Evolutionary conservation across 2,797 vertebrate genomes (phyloP).

Genomic region (Silurus lanzhouensis): DNA sequence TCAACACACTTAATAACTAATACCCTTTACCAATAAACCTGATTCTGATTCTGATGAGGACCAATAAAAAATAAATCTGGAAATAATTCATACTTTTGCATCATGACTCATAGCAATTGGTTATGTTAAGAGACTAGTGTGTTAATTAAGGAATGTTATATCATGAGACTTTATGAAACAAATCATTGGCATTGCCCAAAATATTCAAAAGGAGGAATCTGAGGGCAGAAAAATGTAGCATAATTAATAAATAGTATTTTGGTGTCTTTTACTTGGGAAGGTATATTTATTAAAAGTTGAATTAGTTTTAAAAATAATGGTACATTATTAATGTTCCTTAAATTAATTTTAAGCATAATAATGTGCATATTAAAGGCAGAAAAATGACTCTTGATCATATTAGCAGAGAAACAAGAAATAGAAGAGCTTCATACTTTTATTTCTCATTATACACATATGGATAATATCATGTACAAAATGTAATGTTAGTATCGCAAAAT

Average conservation of each 20-base stretch:
- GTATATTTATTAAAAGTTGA: not conserved
- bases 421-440: not conserved
- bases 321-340: not conserved
- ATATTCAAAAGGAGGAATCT: not conserved
- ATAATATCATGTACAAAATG: not conserved
- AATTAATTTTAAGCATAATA: not conserved
- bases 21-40: no score
- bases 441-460: not conserved
- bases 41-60: no score
- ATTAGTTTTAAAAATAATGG: no score
- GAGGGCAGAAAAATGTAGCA: not conserved
- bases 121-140: not conserved
- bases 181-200: not conserved
- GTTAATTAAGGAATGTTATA: not conserved
- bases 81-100: not conserved
- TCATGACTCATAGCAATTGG: not conserved
- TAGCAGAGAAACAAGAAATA: not conserved
- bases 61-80: not conserved
- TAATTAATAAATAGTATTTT: not conserved
- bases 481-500: not conserved
- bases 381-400: not conserved
- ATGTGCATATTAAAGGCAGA: not conserved
- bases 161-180: not conserved
- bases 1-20: no score
- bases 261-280: not conserved